These are phyloP conservation scores for Apodemia zela DNA, from an alignment of 2,888 invertebrate species.

Conservation along the genomic window DNA sequence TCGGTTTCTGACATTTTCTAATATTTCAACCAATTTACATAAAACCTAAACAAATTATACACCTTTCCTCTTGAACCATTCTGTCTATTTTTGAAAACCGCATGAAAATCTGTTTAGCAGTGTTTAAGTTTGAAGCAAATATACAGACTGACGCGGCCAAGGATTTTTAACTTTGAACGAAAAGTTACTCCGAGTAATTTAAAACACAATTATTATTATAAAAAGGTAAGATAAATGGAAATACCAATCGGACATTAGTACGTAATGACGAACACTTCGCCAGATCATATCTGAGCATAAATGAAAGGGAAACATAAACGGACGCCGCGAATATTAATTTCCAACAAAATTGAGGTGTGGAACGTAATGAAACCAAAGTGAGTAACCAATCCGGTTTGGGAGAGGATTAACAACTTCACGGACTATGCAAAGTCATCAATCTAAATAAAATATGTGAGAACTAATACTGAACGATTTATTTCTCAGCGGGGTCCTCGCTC, in stretches of 20 bases:
- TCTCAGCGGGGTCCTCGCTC: constrained; percentile 52
- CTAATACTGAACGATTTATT: constrained; percentile 44
- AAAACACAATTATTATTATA: background rate
- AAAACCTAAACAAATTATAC: too few species aligned
- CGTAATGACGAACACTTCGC: constrained; percentile 10
- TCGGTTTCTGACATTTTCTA: too few species aligned
- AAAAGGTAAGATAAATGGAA: background rate
- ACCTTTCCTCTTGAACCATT: too few species aligned
- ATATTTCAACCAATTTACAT: too few species aligned
- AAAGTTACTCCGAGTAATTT: too few species aligned
- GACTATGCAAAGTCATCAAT: constrained; percentile 41
- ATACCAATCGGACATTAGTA: background rate
- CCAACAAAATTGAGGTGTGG: constrained; percentile 39
- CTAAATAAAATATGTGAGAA: constrained; percentile 38
- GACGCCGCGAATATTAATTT: constrained; percentile 42
- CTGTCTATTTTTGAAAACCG: too few species aligned
- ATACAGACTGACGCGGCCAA: too few species aligned
- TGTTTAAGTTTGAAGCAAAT: too few species aligned
- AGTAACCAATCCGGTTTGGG: constrained; percentile 43
- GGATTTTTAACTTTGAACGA: too few species aligned
- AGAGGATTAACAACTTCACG: constrained; percentile 37
- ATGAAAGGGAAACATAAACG: constrained; percentile 48
- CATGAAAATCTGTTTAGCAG: too few species aligned
- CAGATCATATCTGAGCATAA: constrained; percentile 29
- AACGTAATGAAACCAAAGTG: constrained; percentile 36